A percentile compares a stretch with the other conserved stretches of the same genome.
phyloP scores from a whole-genome alignment of 2,888 invertebrate species.

The Syritta pipiens region DNA sequence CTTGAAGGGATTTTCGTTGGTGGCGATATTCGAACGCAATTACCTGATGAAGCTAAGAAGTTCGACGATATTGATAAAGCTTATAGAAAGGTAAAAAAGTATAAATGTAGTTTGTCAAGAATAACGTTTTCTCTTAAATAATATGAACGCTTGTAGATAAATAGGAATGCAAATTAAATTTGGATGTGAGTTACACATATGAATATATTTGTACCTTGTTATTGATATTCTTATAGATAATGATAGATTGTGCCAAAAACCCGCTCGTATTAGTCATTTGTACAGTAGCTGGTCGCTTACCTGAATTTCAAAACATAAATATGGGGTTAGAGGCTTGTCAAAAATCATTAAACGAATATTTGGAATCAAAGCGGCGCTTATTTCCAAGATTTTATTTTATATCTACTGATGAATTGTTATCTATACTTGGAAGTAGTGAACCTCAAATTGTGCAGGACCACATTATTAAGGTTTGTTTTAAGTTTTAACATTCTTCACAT shows the following conservation, averaged over 20 bases:
- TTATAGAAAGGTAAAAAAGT: conserved; percentile 84
- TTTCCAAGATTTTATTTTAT: conserved; percentile 97
- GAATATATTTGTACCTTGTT: conserved; percentile 8
- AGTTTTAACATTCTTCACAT: neutral
- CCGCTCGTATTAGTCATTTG: conserved; percentile 91
- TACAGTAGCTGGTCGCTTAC: conserved; percentile 85
- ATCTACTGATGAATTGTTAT: conserved; percentile 94
- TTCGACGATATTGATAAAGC: conserved; percentile 93
- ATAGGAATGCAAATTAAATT: no score
- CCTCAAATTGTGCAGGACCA: conserved; percentile 93
- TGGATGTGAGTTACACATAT: conserved; percentile 66
- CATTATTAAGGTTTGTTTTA: conserved; percentile 88
- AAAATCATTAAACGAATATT: conserved; percentile 93
- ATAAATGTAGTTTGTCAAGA: neutral
- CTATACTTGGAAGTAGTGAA: conserved; percentile 92
- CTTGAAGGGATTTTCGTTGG: conserved; percentile 95
- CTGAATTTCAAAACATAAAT: conserved; percentile 87
- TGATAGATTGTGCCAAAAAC: conserved; percentile 90
- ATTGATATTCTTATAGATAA: conserved; percentile 82
- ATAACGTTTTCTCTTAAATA: no score
- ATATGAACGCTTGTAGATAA: no score
- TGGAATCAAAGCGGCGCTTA: conserved; percentile 91
- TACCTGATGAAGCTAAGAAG: conserved; percentile 93
- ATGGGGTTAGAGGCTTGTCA: conserved; percentile 92
- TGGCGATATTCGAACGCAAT: conserved; percentile 91